Evolutionary conservation across 2,113 vertebrate genomes (phyloP).

Genomic region (Ia io): DNA sequence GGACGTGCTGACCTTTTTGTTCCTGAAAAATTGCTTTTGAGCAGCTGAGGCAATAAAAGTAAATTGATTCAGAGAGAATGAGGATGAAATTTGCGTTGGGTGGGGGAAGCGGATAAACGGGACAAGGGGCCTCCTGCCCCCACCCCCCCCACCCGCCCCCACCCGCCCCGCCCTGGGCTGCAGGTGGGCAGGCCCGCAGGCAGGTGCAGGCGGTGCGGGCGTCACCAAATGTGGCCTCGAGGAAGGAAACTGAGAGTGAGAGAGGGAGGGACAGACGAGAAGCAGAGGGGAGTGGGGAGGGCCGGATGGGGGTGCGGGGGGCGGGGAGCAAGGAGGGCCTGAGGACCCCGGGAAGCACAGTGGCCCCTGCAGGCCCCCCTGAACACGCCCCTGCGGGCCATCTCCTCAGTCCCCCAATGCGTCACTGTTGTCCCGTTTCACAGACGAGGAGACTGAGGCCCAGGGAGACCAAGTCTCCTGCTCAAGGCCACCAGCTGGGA

Average conservation of each 20-base stretch:
- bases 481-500: neutral
- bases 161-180: neutral
- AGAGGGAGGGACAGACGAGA: neutral
- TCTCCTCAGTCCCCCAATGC: neutral
- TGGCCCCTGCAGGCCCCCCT: fast-evolving
- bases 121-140: neutral
- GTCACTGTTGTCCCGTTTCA: neutral
- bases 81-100: constrained; percentile 66
- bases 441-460: neutral
- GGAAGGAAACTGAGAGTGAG: neutral
- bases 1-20: constrained; percentile 54
- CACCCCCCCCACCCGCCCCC: too few relatives aligned
- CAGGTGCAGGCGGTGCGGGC: neutral
- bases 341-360: neutral
- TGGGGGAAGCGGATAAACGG: neutral
- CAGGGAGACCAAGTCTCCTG: neutral
- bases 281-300: fast-evolving
- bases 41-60: constrained; percentile 69
- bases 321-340: neutral
- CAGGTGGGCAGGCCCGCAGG: neutral
- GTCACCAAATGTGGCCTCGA: neutral
- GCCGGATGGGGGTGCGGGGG: fast-evolving
- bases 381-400: fast-evolving
- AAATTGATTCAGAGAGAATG: constrained; percentile 63
- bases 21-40: constrained; percentile 68